These are phyloP conservation scores for Porites lobata DNA, from an alignment of 92 coral and sea anemone genomes.

Conservation along the genomic window DNA sequence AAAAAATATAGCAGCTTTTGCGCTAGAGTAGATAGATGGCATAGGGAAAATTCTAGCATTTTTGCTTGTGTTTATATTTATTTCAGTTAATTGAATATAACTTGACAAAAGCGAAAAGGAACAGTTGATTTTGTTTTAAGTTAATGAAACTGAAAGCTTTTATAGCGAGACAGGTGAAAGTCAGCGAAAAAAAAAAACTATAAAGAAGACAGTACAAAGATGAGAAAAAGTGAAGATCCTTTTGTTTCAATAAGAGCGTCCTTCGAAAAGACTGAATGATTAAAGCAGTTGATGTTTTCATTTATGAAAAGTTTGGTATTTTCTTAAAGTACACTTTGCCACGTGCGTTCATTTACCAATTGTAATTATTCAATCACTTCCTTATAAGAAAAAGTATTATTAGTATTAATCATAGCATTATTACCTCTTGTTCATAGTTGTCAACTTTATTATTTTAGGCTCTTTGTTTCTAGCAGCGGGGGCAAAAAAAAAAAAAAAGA, in stretches of 20 bases:
- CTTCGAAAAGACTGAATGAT: background rate
- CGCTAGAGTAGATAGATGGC: background rate
- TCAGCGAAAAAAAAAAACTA: background rate
- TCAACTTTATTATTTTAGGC: conserved; percentile 6
- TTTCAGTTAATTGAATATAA: conserved; percentile 25
- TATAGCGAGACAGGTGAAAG: conserved; percentile 7
- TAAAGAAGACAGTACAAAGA: background rate
- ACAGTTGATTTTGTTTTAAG: background rate
- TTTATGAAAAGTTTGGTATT: background rate
- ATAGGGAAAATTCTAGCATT: background rate
- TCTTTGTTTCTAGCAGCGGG: background rate
- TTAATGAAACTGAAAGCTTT: background rate
- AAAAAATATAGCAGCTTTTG: background rate
- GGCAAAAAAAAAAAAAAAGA: background rate
- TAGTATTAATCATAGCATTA: background rate
- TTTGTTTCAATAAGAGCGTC: background rate
- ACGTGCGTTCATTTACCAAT: background rate
- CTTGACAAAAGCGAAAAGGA: conserved; percentile 14
- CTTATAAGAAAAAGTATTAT: background rate
- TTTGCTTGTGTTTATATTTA: background rate
- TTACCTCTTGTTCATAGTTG: conserved; percentile 2
- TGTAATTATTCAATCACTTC: background rate
- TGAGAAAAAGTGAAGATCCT: background rate
- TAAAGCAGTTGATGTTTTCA: background rate
- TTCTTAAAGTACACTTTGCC: background rate